phyloP scores from a whole-genome alignment of 2,797 vertebrate genomes.

The Sardinella longiceps region DNA sequence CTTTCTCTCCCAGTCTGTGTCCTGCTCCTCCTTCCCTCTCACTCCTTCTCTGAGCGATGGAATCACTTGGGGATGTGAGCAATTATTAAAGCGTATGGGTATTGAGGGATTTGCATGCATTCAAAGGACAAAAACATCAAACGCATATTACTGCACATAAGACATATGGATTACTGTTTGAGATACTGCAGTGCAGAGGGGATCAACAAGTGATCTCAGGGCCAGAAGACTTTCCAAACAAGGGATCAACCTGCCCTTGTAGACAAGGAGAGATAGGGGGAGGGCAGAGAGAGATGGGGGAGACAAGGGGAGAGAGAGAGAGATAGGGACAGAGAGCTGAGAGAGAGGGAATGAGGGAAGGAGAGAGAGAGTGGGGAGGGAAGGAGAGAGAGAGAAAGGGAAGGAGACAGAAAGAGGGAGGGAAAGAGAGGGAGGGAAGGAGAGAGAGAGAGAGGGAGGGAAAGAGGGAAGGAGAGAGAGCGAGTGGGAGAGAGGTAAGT shows the following conservation, averaged over 20 bases:
- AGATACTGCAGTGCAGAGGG: slow-evolving; percentile 24
- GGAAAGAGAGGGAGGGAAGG: background rate
- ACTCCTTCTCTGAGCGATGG: slow-evolving; percentile 59
- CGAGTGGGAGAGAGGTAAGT: background rate
- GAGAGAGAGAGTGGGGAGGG: too few relatives aligned
- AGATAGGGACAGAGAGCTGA: too few relatives aligned
- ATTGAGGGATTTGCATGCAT: slow-evolving; percentile 39
- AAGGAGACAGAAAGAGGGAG: background rate
- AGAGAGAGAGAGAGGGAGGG: too few relatives aligned
- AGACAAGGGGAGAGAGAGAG: background rate
- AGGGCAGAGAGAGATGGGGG: background rate
- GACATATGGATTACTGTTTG: slow-evolving; percentile 40
- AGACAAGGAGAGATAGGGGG: background rate
- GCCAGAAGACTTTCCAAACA: slow-evolving; percentile 29
- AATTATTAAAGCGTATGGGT: slow-evolving; percentile 35
- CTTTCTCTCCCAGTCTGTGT: slow-evolving; percentile 51
- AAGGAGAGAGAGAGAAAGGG: background rate
- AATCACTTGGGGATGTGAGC: slow-evolving; percentile 48
- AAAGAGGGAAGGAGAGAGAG: background rate
- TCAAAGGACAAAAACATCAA: slow-evolving; percentile 44
- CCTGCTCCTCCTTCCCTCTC: slow-evolving; percentile 63
- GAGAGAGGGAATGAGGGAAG: too few relatives aligned
- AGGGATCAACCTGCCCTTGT: slow-evolving; percentile 13
- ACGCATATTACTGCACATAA: slow-evolving; percentile 23
- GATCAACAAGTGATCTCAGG: slow-evolving; percentile 24